Evolutionary conservation across 2,888 invertebrate species (phyloP).

Genomic region (Cheilosia urbana): DNA sequence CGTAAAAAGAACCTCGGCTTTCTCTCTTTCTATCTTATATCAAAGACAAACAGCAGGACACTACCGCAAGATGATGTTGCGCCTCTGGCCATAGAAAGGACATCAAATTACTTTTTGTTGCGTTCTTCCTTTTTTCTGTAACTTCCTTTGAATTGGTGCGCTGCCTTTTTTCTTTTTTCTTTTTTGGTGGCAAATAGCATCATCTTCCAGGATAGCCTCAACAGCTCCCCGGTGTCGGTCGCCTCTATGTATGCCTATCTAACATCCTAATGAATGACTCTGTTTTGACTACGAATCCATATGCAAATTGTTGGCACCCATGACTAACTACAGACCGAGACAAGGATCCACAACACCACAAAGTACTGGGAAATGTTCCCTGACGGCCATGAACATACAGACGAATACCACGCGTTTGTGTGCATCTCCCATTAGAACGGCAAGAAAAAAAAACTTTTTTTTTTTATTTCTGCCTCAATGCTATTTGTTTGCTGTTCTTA

Average conservation of each 20-base stretch:
- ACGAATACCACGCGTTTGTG: slow-evolving; percentile 29
- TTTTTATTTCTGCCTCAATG: slow-evolving; percentile 4
- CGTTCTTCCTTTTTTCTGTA: slow-evolving; percentile 2
- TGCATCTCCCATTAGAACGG: slow-evolving; percentile 38
- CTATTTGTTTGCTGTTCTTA: slow-evolving; percentile 73
- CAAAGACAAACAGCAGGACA: slow-evolving; percentile 28
- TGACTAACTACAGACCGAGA: slow-evolving; percentile 66
- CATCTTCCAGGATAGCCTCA: slow-evolving; percentile 33
- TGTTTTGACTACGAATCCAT: slow-evolving; percentile 60
- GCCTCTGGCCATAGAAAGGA: slow-evolving; percentile 47
- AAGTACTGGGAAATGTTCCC: slow-evolving; percentile 33
- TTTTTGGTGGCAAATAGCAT: slow-evolving; percentile 28
- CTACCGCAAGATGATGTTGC: not conserved
- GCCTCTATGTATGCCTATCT: slow-evolving; percentile 18
- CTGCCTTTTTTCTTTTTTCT: slow-evolving; percentile 47
- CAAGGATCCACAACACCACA: slow-evolving; percentile 60
- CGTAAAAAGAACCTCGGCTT: slow-evolving; percentile 10
- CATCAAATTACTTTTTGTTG: slow-evolving; percentile 72
- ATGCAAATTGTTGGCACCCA: slow-evolving; percentile 73
- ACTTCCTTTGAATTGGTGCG: slow-evolving; percentile 9
- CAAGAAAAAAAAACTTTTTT: slow-evolving; percentile 28
- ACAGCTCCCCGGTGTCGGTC: slow-evolving; percentile 11
- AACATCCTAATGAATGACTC: slow-evolving; percentile 71
- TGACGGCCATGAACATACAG: slow-evolving; percentile 33
- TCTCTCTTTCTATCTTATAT: slow-evolving; percentile 1